A percentile compares a stretch with the other conserved stretches of the same genome.
These are phyloP conservation scores for Lacerta viridis DNA, from an alignment of 2,797 vertebrate genomes.

Conservation along the genomic window DNA sequence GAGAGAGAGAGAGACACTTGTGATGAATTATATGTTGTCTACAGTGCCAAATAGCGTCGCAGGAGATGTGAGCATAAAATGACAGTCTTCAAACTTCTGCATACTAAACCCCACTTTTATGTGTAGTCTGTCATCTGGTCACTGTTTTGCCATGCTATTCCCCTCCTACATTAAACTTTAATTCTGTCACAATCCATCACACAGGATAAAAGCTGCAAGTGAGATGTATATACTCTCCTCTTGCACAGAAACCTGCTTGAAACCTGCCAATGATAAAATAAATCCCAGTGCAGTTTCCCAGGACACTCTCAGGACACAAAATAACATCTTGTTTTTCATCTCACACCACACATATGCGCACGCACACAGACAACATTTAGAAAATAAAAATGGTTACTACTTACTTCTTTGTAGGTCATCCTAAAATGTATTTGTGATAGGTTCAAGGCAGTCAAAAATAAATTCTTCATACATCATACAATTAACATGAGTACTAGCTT, in stretches of 20 bases:
- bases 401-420: not conserved
- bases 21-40: conserved; percentile 23
- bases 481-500: not conserved
- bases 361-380: not conserved
- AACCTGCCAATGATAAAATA: conserved; percentile 24
- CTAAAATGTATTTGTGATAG: not conserved
- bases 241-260: conserved; percentile 19
- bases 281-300: conserved; percentile 5
- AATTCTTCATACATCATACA: not conserved
- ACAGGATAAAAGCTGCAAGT: conserved; percentile 26
- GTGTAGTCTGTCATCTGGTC: conserved; percentile 13
- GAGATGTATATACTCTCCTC: conserved; percentile 1
- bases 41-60: not conserved
- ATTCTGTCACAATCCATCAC: conserved; percentile 31
- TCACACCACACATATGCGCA: not conserved
- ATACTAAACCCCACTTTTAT: conserved; percentile 11
- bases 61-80: not conserved
- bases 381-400: not conserved
- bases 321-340: conserved; percentile 14
- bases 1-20: not conserved
- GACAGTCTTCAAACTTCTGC: not conserved
- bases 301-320: not conserved
- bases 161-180: conserved; percentile 35
- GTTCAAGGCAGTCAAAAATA: not conserved
- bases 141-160: conserved; percentile 4